These are phyloP conservation scores for Donacobius atricapilla DNA, from an alignment of 2,113 vertebrate species.

Conservation along the genomic window DNA sequence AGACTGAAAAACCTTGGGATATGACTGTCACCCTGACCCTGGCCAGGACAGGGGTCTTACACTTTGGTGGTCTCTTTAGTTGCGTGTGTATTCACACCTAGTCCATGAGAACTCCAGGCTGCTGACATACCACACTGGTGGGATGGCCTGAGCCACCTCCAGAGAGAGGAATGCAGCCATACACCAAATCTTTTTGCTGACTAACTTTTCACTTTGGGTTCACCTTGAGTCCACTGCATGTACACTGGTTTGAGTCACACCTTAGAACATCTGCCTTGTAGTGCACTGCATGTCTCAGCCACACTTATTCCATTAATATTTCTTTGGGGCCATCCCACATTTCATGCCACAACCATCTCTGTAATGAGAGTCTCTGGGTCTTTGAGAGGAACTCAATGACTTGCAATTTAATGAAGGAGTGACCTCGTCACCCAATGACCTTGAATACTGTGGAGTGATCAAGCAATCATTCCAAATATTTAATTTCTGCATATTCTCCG, in stretches of 20 bases:
- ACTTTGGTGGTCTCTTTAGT: background rate
- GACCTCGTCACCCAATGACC: background rate
- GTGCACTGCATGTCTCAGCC: background rate
- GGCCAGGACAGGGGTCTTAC: background rate
- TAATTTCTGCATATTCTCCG: background rate
- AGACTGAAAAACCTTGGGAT: background rate
- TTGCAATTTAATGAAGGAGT: background rate
- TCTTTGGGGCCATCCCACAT: background rate
- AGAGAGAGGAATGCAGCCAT: background rate
- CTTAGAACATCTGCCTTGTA: rapidly evolving
- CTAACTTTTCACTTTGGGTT: background rate
- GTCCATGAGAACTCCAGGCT: background rate
- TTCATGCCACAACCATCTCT: background rate
- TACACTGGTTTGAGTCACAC: background rate
- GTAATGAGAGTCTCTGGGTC: background rate
- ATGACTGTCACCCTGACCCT: background rate
- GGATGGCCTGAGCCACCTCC: background rate
- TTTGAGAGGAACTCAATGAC: background rate
- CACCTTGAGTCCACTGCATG: rapidly evolving
- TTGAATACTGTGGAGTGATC: background rate
- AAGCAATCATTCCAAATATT: background rate
- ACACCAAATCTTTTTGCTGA: rapidly evolving
- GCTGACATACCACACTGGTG: rapidly evolving
- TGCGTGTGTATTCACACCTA: background rate
- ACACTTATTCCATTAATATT: rapidly evolving